Evolutionary conservation across 1,140 invertebrate genomes (phyloP).

Genomic region (Drosophila varians): DNA sequence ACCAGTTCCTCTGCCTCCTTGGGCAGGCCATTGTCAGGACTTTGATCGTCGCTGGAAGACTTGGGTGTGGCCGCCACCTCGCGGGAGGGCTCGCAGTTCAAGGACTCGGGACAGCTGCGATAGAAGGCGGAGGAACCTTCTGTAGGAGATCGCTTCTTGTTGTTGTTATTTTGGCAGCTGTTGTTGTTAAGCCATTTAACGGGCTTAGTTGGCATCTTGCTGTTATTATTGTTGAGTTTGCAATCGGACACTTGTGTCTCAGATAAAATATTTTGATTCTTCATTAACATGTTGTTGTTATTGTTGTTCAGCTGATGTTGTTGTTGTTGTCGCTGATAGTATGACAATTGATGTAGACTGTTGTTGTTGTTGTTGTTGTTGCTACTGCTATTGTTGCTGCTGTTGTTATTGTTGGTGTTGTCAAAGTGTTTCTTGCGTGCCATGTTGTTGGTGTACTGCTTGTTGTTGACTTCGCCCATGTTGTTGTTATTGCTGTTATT

Average conservation of each 20-base stretch:
- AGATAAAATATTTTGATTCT: slow-evolving; percentile 63
- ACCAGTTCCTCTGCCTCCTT: background rate
- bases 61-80: background rate
- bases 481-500: slow-evolving; percentile 18
- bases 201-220: slow-evolving; percentile 10
- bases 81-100: background rate
- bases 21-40: background rate
- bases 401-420: slow-evolving; percentile 9
- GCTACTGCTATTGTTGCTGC: background rate
- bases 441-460: slow-evolving; percentile 47
- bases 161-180: slow-evolving; percentile 21
- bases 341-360: slow-evolving; percentile 28
- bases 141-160: no score
- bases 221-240: slow-evolving; percentile 45
- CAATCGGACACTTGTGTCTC: slow-evolving; percentile 23
- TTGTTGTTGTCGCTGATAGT: slow-evolving; percentile 41
- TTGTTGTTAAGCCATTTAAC: background rate
- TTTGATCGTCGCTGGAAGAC: background rate
- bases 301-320: slow-evolving; percentile 38
- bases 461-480: no score
- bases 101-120: slow-evolving; percentile 43
- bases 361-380: slow-evolving; percentile 12
- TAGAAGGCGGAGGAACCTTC: slow-evolving; percentile 43
- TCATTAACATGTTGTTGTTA: slow-evolving; percentile 48
- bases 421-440: slow-evolving; percentile 59